phyloP scores from a whole-genome alignment of 2,113 vertebrate genomes.

The Cryptomyrus ogoouensis region DNA sequence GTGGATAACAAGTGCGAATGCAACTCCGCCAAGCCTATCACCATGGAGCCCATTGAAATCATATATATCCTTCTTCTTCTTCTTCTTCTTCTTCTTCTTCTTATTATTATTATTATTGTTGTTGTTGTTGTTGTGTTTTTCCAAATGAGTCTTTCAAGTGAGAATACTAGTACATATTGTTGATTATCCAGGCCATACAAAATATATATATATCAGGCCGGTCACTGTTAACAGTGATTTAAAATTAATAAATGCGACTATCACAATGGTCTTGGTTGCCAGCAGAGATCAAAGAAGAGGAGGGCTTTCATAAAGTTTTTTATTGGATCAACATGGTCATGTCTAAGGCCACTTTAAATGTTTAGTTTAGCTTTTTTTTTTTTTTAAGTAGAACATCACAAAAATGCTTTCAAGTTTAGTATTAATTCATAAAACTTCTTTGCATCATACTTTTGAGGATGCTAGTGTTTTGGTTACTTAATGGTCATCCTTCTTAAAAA shows the following conservation, averaged over 20 bases:
- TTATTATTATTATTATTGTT: background rate
- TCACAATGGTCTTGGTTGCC: conserved; percentile 5
- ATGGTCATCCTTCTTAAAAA: conserved; percentile 12
- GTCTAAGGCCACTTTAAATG: conserved; percentile 21
- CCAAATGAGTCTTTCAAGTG: background rate
- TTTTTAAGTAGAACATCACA: background rate
- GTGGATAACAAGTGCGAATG: conserved; percentile 91
- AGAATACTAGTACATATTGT: background rate
- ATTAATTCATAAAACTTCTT: conserved; percentile 21
- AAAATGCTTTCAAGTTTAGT: conserved; percentile 20
- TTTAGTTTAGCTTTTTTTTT: conserved; percentile 9
- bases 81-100: background rate
- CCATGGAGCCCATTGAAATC: conserved; percentile 94
- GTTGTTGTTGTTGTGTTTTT: background rate
- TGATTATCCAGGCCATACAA: background rate
- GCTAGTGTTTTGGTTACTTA: conserved; percentile 22
- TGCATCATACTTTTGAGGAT: conserved; percentile 23
- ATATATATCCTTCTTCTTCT: conserved; percentile 90
- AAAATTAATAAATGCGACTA: conserved; percentile 19
- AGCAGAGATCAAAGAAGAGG: conserved; percentile 1
- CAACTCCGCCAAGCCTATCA: conserved; percentile 77
- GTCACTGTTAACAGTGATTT: conserved; percentile 19
- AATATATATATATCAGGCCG: conserved; percentile 16
- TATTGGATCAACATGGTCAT: conserved; percentile 27
- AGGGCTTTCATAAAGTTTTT: conserved; percentile 29